Evolutionary conservation across 2,888 invertebrate species (phyloP).

Genomic region (Himalopsyche kuldschensis): DNA sequence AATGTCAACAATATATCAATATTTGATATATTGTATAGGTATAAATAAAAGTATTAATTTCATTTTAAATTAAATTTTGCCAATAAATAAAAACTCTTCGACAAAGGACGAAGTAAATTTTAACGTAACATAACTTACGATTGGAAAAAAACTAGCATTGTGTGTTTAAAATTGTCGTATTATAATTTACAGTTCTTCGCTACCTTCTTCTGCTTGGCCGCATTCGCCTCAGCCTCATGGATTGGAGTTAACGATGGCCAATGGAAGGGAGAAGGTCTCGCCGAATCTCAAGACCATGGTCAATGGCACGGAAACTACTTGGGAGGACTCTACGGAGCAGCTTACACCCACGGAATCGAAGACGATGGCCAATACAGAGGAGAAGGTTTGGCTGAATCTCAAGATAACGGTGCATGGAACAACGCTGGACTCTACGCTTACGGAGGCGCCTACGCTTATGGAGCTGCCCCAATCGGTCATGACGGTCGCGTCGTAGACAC

Average conservation of each 20-base stretch:
- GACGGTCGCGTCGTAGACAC: conserved; percentile 63
- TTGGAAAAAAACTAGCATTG: no score
- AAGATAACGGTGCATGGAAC: not conserved
- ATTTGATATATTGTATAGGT: no score
- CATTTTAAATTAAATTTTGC: no score
- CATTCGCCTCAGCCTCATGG: not conserved
- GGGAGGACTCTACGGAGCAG: not conserved
- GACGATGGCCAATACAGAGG: no score
- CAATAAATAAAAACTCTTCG: no score
- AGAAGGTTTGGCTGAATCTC: no score
- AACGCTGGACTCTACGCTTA: conserved; percentile 8
- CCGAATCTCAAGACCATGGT: not conserved
- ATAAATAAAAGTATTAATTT: no score
- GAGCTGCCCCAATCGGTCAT: conserved; percentile 47
- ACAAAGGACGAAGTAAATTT: no score
- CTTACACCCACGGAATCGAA: conserved; percentile 2
- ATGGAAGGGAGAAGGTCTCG: no score
- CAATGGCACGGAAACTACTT: not conserved
- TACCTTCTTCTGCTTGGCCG: not conserved
- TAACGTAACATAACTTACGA: no score
- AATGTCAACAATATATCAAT: no score
- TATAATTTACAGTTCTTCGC: not conserved
- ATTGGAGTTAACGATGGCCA: not conserved
- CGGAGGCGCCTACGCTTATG: conserved; percentile 15
- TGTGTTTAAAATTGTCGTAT: not conserved